Evolutionary conservation across 2,888 invertebrate genomes (phyloP), one percentile per base, ranked within the genome.

Genomic region (Melanchra persicariae): DNA sequence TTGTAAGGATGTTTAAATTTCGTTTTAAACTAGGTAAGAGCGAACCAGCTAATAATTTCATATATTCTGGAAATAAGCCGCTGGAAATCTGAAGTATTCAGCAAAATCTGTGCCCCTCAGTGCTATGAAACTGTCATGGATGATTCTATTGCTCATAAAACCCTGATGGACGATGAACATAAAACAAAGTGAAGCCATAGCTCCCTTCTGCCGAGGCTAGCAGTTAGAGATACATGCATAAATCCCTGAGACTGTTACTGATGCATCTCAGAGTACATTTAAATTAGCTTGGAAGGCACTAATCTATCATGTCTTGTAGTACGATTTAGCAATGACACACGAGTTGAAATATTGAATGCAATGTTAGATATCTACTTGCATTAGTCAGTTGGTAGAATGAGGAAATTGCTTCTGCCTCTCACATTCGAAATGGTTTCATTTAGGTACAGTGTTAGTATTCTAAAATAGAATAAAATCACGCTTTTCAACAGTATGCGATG

Each of bases 171-270:
- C 65, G 55, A 12, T 26, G 30, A 30, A 61, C 63, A 70, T 79
- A 81, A 81, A 83, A 83, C 68, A 74, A 81, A 70, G 58, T 66
- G 49, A 74, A 71, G 62, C 55, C 58, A 75, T 68, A 71, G 67
- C 74, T 76, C 76, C 68, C 59, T 69, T 74, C 54, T 51, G 52
- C 60, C 55, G 55, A 68, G 51, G 24, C 52, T 69, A 77, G 61
- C 73, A 74, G 62, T 65, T 67, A 63, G 40, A 74, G 68, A 79
- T 68, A 81, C 57, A 65, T 63, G 60, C 55, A 74, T 79, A 71
- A 81, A 75, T 75, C 68, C 54, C 8, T 49, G 54, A 58, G 59
- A 75, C 69, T 70, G 52, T 61, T 71, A 76, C 81, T 73, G 70
- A 81, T 78, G 70, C 76, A 74, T 71, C 72, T 70, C 45, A 55